These are phyloP conservation scores for Axis porcinus DNA, from an alignment of 2,113 vertebrate species.

Conservation along the genomic window DNA sequence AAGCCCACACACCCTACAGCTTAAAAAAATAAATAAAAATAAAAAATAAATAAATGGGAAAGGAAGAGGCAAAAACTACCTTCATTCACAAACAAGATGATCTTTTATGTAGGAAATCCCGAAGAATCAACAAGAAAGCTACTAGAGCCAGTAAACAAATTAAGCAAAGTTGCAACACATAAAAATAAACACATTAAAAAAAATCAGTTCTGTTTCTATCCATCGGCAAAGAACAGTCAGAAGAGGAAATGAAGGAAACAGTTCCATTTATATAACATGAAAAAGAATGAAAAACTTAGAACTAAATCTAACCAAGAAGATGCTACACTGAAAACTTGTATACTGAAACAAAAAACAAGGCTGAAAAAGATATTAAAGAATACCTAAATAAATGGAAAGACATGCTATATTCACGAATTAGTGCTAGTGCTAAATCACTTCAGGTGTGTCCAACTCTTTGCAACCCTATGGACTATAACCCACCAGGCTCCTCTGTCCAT, in stretches of 20 bases:
- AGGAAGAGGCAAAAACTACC: background rate
- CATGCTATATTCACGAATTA: background rate
- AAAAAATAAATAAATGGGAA: background rate
- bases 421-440: background rate
- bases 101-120: background rate
- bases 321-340: background rate
- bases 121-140: conserved; percentile 1
- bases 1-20: too few species aligned
- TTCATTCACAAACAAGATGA: background rate
- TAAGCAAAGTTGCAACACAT: background rate
- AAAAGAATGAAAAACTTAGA: background rate
- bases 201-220: background rate
- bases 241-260: background rate
- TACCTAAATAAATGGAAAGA: background rate
- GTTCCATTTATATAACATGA: background rate
- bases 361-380: conserved; percentile 3
- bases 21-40: too few species aligned
- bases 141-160: background rate
- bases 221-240: background rate
- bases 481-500: background rate
- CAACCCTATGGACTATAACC: background rate
- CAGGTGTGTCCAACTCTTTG: background rate
- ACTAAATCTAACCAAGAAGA: background rate
- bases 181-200: background rate
- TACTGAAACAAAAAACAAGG: background rate